phyloP scores from a whole-genome alignment of 2,113 vertebrate species.

The Isichthys henryi region DNA sequence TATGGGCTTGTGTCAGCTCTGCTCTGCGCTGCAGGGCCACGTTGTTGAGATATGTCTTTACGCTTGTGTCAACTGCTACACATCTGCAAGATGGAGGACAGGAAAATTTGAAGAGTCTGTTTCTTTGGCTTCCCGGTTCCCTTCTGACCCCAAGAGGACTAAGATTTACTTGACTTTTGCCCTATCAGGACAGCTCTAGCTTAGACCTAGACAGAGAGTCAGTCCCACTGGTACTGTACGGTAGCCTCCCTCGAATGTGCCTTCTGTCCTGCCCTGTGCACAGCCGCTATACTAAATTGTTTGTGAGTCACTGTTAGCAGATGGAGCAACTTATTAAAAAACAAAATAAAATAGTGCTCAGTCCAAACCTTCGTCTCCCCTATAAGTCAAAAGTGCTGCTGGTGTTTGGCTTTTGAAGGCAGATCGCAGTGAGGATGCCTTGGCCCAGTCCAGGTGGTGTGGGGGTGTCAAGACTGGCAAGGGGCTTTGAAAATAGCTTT shows the following conservation, averaged over 20 bases:
- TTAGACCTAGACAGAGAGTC: neutral
- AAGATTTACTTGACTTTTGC: neutral
- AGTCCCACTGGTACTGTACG: neutral
- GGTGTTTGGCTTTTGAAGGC: neutral
- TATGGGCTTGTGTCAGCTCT: neutral
- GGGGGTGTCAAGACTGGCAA: neutral
- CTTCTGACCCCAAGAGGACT: neutral
- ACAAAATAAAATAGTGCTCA: neutral
- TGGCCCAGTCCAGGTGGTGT: neutral
- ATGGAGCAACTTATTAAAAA: neutral
- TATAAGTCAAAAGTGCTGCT: neutral
- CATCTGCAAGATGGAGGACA: neutral
- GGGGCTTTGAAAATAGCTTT: slow-evolving; percentile 1
- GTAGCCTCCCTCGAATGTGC: neutral
- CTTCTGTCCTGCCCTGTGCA: neutral
- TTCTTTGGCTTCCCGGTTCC: neutral
- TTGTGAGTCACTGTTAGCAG: neutral
- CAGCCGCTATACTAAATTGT: neutral
- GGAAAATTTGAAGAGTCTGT: neutral
- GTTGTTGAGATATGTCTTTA: neutral
- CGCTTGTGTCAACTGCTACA: neutral
- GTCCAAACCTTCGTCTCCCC: neutral
- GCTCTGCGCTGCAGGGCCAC: neutral
- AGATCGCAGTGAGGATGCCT: neutral
- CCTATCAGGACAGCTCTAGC: neutral